Evolutionary conservation across 2,888 invertebrate genomes (phyloP), one percentile per base, ranked within the genome.

Genomic region (Dilophus febrilis): DNA sequence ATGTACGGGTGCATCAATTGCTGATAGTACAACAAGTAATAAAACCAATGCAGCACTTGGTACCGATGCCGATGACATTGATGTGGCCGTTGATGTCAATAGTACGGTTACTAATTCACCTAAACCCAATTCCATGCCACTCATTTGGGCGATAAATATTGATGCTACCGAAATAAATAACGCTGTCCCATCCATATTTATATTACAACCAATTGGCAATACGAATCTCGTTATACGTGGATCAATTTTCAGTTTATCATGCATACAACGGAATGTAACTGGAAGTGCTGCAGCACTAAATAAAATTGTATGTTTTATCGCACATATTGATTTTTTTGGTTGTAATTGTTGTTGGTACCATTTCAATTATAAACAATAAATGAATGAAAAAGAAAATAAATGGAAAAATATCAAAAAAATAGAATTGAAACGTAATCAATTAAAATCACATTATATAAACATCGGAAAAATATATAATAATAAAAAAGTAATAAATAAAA

Each of bases 121-220:
- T 45, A 84, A 72, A 16, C 80, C 79, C 44, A 92, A 65, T 13
- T 69, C 62, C 51, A 88, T 76, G 44, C 77, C 78, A 54, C 87
- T 88, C 77, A 91, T 83, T 62, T 88, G 88, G 31, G 87, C 86
- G 46, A 88, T 77, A 58, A 87, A 88, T 40, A 81, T 86, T 76
- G 62, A 31, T 4, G 92, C 85, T 3, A 86, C 77, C 0, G 90
- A 76, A 28, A 92, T 76, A 60, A 91, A 94, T 35, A 92, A 65
- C 0, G 87, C 86, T 0, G 87, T 87, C 3, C 87, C 87, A 51
- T 88, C 85, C 87, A 90, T 88, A 62, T 91, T 91, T 56, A 90
- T 82, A 55, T 87, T 88, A 56, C 86, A 86, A 5, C 90, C 90
- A 48, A 90, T 84, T 1, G 90, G 90, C 11, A 90, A 66, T 35